These are phyloP conservation scores for Leptinotarsa texana DNA, from an alignment of 1,140 invertebrate genomes.

Conservation along the genomic window DNA sequence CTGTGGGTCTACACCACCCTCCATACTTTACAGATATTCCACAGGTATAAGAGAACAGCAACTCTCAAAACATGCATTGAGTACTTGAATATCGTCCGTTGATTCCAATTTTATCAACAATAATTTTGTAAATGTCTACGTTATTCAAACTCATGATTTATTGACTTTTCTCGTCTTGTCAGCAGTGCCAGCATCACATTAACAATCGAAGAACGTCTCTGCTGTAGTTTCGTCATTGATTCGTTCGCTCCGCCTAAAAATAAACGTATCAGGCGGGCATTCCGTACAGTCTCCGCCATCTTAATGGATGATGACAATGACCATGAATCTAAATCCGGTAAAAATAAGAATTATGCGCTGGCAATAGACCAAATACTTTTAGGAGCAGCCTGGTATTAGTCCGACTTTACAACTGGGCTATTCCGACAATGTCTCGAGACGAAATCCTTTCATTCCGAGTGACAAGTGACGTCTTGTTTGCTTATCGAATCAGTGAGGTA, in stretches of 20 bases:
- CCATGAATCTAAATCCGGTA: conserved; percentile 8
- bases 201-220: no score
- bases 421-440: neutral
- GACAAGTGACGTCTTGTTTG: neutral
- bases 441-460: neutral
- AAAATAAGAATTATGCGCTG: conserved; percentile 8
- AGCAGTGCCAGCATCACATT: no score
- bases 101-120: no score
- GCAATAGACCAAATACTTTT: neutral
- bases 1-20: no score
- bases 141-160: no score
- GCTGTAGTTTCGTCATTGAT: neutral
- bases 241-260: neutral
- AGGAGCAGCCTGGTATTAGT: neutral
- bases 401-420: neutral
- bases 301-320: conserved; percentile 3
- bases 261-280: conserved; percentile 5
- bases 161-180: no score
- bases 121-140: no score
- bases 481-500: neutral
- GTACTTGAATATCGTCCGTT: no score
- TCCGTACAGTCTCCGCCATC: neutral
- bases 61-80: no score
- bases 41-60: no score
- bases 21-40: no score